Evolutionary conservation across 2,888 invertebrate genomes (phyloP).

Genomic region (Cyaniris semiargus): DNA sequence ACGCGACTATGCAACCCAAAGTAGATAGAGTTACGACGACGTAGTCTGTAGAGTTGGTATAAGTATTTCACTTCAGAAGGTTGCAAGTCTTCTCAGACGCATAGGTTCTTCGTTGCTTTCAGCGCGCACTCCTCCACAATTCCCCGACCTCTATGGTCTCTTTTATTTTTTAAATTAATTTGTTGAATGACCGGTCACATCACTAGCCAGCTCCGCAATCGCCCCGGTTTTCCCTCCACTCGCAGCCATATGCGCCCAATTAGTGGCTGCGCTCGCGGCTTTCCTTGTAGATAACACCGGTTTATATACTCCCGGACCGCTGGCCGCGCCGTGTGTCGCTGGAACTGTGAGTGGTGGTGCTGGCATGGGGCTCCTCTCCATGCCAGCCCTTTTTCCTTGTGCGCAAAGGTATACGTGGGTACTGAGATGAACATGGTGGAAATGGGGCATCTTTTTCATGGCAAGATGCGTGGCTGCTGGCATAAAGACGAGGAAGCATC

Average conservation of each 20-base stretch:
- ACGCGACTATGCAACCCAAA: no score
- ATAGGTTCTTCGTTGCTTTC: no score
- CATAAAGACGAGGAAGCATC: background rate
- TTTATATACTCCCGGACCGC: slow-evolving; percentile 51
- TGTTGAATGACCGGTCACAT: slow-evolving; percentile 15
- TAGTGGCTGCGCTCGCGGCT: slow-evolving; percentile 61
- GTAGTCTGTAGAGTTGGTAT: no score
- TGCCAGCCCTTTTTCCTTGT: background rate
- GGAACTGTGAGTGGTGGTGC: background rate
- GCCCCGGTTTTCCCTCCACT: slow-evolving; percentile 32
- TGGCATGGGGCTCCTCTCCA: background rate
- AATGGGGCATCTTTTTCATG: background rate
- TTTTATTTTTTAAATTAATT: background rate
- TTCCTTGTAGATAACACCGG: slow-evolving; percentile 70
- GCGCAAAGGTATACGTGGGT: background rate
- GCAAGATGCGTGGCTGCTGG: background rate
- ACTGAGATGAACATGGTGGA: background rate
- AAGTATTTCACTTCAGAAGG: no score
- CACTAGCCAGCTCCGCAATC: slow-evolving; percentile 32
- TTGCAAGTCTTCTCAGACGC: no score
- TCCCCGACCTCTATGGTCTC: background rate
- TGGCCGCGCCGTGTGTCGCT: background rate
- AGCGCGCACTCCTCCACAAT: background rate
- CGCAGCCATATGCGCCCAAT: slow-evolving; percentile 49
- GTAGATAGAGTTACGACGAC: no score